Base-by-base conservation (phyloP, 2,113 vertebrate species). In the Ibidorhyncha struthersii region DNA sequence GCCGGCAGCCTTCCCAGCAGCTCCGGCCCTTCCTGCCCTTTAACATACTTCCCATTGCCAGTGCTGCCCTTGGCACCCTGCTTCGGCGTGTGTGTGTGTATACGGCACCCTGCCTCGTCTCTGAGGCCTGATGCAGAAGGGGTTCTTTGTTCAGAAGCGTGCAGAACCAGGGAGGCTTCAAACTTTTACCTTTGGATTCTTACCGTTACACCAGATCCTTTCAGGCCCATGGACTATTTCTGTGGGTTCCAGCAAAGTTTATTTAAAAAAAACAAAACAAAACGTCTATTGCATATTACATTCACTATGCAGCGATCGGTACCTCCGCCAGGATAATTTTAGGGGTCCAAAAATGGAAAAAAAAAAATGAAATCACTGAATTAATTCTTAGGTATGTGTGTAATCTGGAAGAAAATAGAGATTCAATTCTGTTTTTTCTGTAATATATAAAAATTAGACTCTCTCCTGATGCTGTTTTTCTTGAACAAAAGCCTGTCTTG, bases 231-330 rank as follows among this genome's bases (percentile, higher is more conserved):
- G 27, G 63, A 56, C 27, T 71, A 3, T 50, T 82, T 58, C 56
- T 77, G 30, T 22, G 59, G 52, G 38, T 47, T 72, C 36, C 12
- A 5, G 59, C 1, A 4, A 32, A 40, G 40, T 7, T 34, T 3
- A 4, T 6, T 53, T 1, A 55, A 55, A 30, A 22, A 14, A 30
- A 52, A 36, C 8, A 32, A 21, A 50, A 1, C 19, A 15, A 29
- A 32, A 13, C 5, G 1, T 6, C 50, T 45, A 14, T 23, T 22
- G 30, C 18, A 4, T 26, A 1, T 45, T n/a, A 3, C 20, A 19
- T 26, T 22, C 23, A 5, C 43, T 22, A 2, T 8, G 34, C 45
- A 32, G 58, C 0, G 1, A 25, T 26, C 7, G 0, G 34, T 27
- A 26, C 41, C 49, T 66, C 19, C 3, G 3, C 36, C 1, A 2